Base-by-base conservation (phyloP, 2,113 vertebrate genomes). In the Falcunculus frontatus region DNA sequence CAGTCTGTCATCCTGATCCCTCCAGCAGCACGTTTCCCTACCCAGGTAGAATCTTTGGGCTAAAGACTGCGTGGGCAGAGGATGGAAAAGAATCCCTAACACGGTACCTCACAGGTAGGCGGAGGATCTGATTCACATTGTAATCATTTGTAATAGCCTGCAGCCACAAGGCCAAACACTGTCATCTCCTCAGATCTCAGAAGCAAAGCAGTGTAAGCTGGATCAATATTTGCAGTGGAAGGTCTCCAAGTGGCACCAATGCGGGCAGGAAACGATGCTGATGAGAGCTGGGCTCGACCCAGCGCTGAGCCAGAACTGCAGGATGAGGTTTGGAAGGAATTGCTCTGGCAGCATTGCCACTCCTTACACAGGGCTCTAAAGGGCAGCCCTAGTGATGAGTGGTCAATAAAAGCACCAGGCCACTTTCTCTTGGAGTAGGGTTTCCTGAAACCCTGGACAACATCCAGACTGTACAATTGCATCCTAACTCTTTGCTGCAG, bases 181-280 rank as follows among this genome's bases (percentile, higher is more conserved):
- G 91, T 89, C 88, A 90, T 92, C 93, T 87, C 70, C 53, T 87
- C 81, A 23, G 62, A 27, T 76, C 84, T 87, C 73, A 62, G 10
- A 44, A 68, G 52, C 65, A 57, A 23, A 79, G 81, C 69, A 68
- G 84, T 3, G 41, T 79, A 64, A 81, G 69, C 56, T 87, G 86
- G 60, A 85, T 73, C 90, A 95, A 86, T 96, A 88, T 96, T 95
- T 96, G 90, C 78, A 68, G 56, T 88, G 95, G 95, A 90, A 93
- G 52, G 53, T 88, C 76, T 95, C 87, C 93, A 96, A 85, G 89
- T 3, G 33, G 90, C 65, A 91, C 56, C 35, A 23, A 12, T 0
- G 1, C 0, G 0, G 52, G 89, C 82, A 77, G 90, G 72, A 94
- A 92, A 79, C 0, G 0, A n/a, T 10, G 69, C 26, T 62, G 81